Evolutionary conservation across 2,797 vertebrate species (phyloP).

Genomic region (Eremophila alpestris): DNA sequence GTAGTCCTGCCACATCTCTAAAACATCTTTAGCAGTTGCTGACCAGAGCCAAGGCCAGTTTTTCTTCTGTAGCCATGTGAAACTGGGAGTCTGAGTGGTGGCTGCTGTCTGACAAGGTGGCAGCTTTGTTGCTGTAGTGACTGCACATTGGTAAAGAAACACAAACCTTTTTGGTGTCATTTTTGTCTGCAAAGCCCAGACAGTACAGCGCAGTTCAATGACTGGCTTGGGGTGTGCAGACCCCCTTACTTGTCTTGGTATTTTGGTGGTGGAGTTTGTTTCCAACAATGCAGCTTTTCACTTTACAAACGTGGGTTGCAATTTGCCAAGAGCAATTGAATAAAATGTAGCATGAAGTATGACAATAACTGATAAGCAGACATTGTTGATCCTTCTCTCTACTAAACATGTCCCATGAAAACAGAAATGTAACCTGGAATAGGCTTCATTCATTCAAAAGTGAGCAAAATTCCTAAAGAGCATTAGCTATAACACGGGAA

Average conservation of each 20-base stretch:
- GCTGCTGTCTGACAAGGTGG: neutral
- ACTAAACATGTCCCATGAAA: neutral
- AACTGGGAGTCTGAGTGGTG: neutral
- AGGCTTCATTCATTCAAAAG: neutral
- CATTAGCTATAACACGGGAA: neutral
- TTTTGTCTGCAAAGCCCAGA: neutral
- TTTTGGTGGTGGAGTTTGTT: neutral
- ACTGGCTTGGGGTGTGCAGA: neutral
- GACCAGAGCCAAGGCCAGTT: neutral
- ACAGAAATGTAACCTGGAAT: neutral
- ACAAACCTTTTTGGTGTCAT: neutral
- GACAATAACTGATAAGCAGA: neutral
- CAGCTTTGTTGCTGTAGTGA: neutral
- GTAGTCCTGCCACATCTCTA: neutral
- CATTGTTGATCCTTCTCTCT: neutral
- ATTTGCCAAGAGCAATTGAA: neutral
- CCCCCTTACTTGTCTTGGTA: neutral
- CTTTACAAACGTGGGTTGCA: neutral
- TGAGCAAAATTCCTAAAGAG: neutral
- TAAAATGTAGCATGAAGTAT: neutral
- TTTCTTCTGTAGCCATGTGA: neutral
- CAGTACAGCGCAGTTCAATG: fast-evolving
- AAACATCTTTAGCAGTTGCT: neutral
- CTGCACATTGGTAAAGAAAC: neutral
- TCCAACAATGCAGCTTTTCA: neutral